These are phyloP conservation scores for Syngnathus acus DNA, from an alignment of 2,797 vertebrate genomes.

Conservation along the genomic window DNA sequence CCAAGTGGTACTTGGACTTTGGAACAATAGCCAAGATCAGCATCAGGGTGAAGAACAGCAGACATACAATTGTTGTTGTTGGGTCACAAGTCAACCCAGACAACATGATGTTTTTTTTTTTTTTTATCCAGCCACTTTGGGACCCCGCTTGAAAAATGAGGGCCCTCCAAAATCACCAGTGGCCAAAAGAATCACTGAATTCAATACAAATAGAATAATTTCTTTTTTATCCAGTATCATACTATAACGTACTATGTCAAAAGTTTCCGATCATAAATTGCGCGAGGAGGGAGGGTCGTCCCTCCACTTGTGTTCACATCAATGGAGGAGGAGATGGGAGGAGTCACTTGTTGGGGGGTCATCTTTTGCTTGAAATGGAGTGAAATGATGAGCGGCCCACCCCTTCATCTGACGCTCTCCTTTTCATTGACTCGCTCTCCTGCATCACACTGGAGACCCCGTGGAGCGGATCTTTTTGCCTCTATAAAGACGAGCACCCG, in stretches of 20 bases:
- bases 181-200: too few species aligned
- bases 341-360: constrained; percentile 48
- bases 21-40: too few species aligned
- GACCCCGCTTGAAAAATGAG: too few species aligned
- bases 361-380: constrained; percentile 67
- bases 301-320: constrained; percentile 19
- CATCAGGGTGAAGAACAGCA: too few species aligned
- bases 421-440: constrained; percentile 59
- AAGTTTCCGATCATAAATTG: background rate
- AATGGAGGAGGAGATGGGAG: constrained; percentile 54
- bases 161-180: too few species aligned
- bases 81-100: too few species aligned
- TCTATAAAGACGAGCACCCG: constrained; percentile 77
- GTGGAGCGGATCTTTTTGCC: constrained; percentile 72
- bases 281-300: background rate
- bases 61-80: too few species aligned
- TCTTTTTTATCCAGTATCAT: too few species aligned
- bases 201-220: too few species aligned
- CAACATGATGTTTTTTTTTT: too few species aligned
- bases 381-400: constrained; percentile 65
- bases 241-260: background rate
- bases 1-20: too few species aligned
- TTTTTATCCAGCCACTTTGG: too few species aligned
- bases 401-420: constrained; percentile 55
- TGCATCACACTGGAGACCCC: constrained; percentile 74